Conservation (phyloP, 1,140 invertebrate species). For the Polyergus mexicanus region DNA sequence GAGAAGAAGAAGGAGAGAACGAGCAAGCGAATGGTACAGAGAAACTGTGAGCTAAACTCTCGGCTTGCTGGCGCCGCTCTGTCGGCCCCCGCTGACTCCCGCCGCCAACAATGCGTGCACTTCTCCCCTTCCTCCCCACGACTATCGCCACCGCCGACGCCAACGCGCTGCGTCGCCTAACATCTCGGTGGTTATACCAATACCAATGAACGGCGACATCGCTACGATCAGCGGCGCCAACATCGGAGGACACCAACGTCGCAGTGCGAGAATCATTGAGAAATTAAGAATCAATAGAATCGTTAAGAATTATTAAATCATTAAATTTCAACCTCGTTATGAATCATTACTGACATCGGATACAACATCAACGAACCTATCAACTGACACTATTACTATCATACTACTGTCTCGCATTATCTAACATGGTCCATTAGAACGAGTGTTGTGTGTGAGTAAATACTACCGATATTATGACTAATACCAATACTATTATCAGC, state of each 20-base stretch:
- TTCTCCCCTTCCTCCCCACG: conserved; percentile 40
- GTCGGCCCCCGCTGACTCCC: conserved; percentile 79
- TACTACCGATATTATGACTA: background rate
- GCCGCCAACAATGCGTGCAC: conserved; percentile 77
- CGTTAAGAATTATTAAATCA: conserved; percentile 33
- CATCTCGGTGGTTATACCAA: conserved; percentile 53
- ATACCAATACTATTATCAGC: conserved; percentile 50
- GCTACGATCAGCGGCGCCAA: conserved; percentile 50
- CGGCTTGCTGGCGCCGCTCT: conserved; percentile 82
- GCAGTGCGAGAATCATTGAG: conserved; percentile 32
- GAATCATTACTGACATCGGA: background rate
- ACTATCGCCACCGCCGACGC: conserved; percentile 58
- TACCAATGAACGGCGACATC: conserved; percentile 37
- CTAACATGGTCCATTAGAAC: background rate
- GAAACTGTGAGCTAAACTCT: conserved; percentile 76
- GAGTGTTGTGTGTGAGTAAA: background rate
- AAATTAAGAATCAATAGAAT: conserved; percentile 42
- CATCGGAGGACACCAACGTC: conserved; percentile 30
- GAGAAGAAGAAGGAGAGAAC: conserved; percentile 40
- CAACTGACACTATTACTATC: background rate
- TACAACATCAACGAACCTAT: background rate
- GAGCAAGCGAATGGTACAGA: conserved; percentile 61
- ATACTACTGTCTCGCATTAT: background rate
- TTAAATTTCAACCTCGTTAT: conserved; percentile 1
- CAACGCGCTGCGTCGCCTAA: conserved; percentile 58